Base-by-base conservation (phyloP, 2,888 invertebrate species). In the Pollenia labialis region DNA sequence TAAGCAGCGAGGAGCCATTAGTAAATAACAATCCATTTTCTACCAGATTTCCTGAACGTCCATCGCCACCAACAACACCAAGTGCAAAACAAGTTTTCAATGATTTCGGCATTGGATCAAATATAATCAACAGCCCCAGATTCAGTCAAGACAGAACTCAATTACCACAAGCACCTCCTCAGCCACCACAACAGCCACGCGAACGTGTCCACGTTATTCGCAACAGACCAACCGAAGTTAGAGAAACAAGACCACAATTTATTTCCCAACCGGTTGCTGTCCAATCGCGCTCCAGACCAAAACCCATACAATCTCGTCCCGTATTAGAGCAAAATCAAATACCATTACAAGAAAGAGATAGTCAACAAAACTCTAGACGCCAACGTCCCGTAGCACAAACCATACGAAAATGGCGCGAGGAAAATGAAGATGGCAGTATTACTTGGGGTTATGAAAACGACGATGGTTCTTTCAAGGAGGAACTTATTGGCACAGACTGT, bases 371-470 rank as follows among this genome's bases (percentile, higher is more conserved):
- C 1, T 52, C 50, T 11, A 91, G 92, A 14, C 91, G 91, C 11
- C 96, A 94, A 92, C 96, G 96, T 88, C 96, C 96, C 0, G 96
- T 96, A 0, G 96, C 96, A 40, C 96, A 96, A 93, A 95, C 95
- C 86, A 93, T 95, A 88, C 94, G 95, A 77, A 95, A 95, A 91
- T 97, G 95, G 94, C 95, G 96, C 74, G 97, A 97, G 60, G 97
- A 97, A 92, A 97, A 97, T 90, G 93, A 93, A 64, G 93, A 93
- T 80, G 97, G 97, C 56, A 97, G 96, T 91, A 97, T 97, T 89
- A 96, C 96, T 0, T 97, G 97, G 97, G 97, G 97, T 69, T 97
- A 96, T 91, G 97, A 97, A 93, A 97, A 97, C 91, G 97, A 97
- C 90, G 97, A 97, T 90, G 97, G 97, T 32, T 96, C 97, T 2